Base-by-base conservation (phyloP, 1,140 invertebrate genomes). In the Drosophila eugracilis region DNA sequence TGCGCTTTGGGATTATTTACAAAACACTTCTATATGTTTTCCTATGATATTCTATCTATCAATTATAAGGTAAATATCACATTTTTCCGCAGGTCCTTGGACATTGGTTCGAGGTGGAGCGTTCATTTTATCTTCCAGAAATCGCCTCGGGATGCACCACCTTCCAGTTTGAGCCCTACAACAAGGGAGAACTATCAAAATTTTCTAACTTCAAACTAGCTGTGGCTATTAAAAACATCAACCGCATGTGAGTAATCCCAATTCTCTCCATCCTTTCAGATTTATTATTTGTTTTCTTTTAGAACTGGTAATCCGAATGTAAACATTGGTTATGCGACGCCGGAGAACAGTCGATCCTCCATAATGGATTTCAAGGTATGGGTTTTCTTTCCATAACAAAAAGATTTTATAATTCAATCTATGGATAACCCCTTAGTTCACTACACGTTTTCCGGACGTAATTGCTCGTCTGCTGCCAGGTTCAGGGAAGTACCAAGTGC, bases 61-160 rank as follows among this genome's bases (percentile, higher is more conserved):
- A 15, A 15, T 17, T 17, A 37, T 6, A 15, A 1, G 5, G 0
- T 15, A 6, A 6, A 7, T 3, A 17, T 19, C 1, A 10, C 7
- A 19, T 42, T n/a, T 3, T 22, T 5, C 1, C n/a, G 5, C 12
- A 95, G 95, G 94, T 95, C 86, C 89, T 93, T 57, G 95, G 95
- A 19, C 93, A 93, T 45, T 95, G 95, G 95, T 95, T 93, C 81
- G 95, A 95, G 92, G 93, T 95, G 21, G 95, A 95, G 83, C 92
- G 95, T 44, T 94, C 95, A 0, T 95, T 95, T 89, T 95, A 95
- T 75, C 79, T 95, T 34, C 93, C 95, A 63, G 95, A 95, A 91
- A 91, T 95, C n/a, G 89, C 93, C 3, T 92, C 93, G 7, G 94
- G 94, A 63, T 95, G 95, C 85, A 95, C 94, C 0, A 93, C 93